A percentile compares a stretch with the other conserved stretches of the same genome.
These are phyloP conservation scores for Gila orcuttii DNA, from an alignment of 2,113 vertebrate species.

Conservation along the genomic window DNA sequence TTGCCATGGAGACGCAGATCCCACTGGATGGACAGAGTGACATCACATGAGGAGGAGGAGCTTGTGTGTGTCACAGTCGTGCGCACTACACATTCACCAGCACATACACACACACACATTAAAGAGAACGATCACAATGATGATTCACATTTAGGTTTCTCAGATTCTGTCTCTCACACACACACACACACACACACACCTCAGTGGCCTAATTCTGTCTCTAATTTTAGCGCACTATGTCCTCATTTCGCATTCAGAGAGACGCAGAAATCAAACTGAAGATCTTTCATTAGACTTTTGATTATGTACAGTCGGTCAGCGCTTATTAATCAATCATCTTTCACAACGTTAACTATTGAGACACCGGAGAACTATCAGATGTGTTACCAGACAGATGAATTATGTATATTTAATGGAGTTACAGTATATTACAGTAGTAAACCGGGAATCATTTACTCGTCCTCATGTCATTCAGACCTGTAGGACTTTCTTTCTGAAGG, in stretches of 20 bases:
- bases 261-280: constrained; percentile 60
- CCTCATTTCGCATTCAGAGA: constrained; percentile 64
- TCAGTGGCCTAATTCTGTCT: background rate
- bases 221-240: constrained; percentile 70
- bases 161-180: no score
- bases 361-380: no score
- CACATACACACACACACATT: background rate
- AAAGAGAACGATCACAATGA: no score
- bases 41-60: background rate
- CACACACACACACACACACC: no score
- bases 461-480: no score
- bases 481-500: no score
- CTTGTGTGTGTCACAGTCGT: background rate
- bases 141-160: no score
- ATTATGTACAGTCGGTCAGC: constrained; percentile 60
- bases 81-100: background rate
- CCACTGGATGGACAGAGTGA: background rate
- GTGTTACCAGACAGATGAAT: background rate
- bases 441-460: no score
- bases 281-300: constrained; percentile 64
- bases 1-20: background rate
- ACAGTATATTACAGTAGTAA: background rate
- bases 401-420: background rate
- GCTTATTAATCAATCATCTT: background rate
- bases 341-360: background rate